Evolutionary conservation across 2,797 vertebrate species (phyloP), one percentile per base, ranked within the genome.

Genomic region (Meda fulgida): DNA sequence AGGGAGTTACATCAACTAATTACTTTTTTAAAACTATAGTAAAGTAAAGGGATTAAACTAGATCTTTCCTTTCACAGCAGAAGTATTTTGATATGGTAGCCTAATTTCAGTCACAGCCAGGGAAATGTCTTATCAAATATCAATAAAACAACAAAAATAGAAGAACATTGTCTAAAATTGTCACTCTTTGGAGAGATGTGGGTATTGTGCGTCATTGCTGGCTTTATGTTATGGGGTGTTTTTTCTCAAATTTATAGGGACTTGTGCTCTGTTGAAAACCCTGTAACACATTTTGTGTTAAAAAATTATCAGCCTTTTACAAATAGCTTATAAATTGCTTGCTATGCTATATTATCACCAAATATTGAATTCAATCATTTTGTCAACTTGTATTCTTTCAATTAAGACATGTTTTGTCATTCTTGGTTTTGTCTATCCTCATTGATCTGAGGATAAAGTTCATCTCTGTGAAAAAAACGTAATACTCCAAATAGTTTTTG

Each of bases 1-100:
- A 85, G n/a, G 48, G 66, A 87, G 82, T 76, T 83, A 86, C 60
- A 55, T 81, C 53, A 79, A 63, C 60, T 60, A 76, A 36, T 65
- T 0, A 63, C 31, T 69, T 63, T 7, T 36, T 46, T 81, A 46
- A 81, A 72, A 36, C 65, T 63, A 43, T 43, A 85, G 72, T 79
- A 79, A 84, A 40, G 75, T 85, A 80, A 84, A 76, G 55, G 4
- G 71, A 84, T 53, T 51, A 53, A 26, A 21, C 8, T 58, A n/a
- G 21, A 72, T 82, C 14, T 51, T 26, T 83, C n/a, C 29, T 16
- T 48, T 83, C n/a, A 23, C 31, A 75, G 26, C 69, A 60, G 21
- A 73, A 63, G 29, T 63, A 63, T 83, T 81, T 26, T 40, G 67
- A 63, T 48, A 73, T 29, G 43, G 53, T 63, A 55, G 38, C 69